phyloP scores from a whole-genome alignment of 64 coral and sea anemone genomes.

The Pachyseris speciosa region DNA sequence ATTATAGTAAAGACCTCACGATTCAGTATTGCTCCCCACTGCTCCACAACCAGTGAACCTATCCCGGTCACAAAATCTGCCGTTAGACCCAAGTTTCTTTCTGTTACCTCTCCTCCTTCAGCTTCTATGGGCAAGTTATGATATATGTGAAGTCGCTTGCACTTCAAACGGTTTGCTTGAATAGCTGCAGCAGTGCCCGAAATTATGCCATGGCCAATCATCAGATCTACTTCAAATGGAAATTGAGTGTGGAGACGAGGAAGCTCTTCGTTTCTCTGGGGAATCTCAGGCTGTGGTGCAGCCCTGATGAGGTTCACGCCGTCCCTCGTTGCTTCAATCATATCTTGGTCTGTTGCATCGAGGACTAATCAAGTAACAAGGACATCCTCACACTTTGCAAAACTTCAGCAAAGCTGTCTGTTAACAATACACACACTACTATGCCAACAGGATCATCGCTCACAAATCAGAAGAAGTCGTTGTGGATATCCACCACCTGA shows the following conservation, averaged over 20 bases:
- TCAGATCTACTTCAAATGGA: constrained; percentile 61
- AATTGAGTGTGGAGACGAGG: constrained; percentile 36
- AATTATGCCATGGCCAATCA: constrained; percentile 63
- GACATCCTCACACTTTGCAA: constrained; percentile 24
- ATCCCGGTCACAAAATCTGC: constrained; percentile 72
- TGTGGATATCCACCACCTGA: constrained; percentile 7
- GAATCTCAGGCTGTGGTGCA: constrained; percentile 14
- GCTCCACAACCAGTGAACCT: constrained; percentile 46
- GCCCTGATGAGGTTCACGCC: constrained; percentile 56
- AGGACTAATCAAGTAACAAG: constrained; percentile 60
- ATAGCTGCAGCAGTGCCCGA: constrained; percentile 68
- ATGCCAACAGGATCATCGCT: constrained; percentile 42
- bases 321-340: constrained; percentile 43
- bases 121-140: constrained; percentile 65
- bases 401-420: constrained; percentile 27
- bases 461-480: constrained; percentile 27
- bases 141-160: constrained; percentile 62
- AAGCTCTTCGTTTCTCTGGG: not conserved
- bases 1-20: constrained; percentile 59
- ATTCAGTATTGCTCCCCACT: constrained; percentile 70
- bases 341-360: constrained; percentile 17
- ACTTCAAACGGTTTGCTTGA: constrained; percentile 24
- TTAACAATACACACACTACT: constrained; percentile 35
- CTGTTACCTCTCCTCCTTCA: not conserved
- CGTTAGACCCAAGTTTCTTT: constrained; percentile 27